Base-by-base conservation (phyloP, 2,113 vertebrate genomes). In the Dromaius novaehollandiae region DNA sequence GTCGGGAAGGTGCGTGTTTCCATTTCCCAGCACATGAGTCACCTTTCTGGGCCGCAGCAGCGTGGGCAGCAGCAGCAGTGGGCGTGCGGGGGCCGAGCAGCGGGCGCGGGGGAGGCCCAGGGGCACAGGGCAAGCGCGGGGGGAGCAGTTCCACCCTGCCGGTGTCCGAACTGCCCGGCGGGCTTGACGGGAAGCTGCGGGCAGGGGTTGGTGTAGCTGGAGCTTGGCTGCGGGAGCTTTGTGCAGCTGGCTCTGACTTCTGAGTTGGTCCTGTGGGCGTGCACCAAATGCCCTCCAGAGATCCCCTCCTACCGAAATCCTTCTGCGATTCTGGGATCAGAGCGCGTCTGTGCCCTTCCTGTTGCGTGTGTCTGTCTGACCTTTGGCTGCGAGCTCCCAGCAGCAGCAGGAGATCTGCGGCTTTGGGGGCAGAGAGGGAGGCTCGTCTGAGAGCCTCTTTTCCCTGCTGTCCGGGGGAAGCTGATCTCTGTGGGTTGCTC, bases 21-120 rank as follows among this genome's bases (percentile, higher is more conserved):
- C 97, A 97, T 97, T 98, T 98, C 98, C 98, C 98, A 98, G 98
- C 97, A 96, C 90, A 97, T 98, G 98, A 98, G 96, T 98, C 98
- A 98, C 96, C 96, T 97, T 97, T 87, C 94, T 75, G 96, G 48
- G 96, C 77, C 92, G 95, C 95, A 91, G 97, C 79, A 97, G 94
- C 97, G 93, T 13, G 97, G 98, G 97, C 97, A 97, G 96, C 60
- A 36, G 97, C 46, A 19, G 97, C 92, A 97, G 95, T n/a, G 90
- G 96, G 83, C 91, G 94, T 82, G 89, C 93, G 97, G 96, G 95
- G 97, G 94, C 96, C 0, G 83, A 38, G 93, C 94, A 88, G 4
- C 44, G 70, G 83, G 69, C 36, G 24, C 28, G 89, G 68, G 96
- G 95, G 97, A 90, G 96, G 93, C 92, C 66, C 94, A 91, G 89